Percentiles rank a stretch among this genome's conserved stretches.
These are phyloP conservation scores for Scolopax bukidnonensis DNA, from an alignment of 2,797 vertebrate genomes.

Conservation along the genomic window DNA sequence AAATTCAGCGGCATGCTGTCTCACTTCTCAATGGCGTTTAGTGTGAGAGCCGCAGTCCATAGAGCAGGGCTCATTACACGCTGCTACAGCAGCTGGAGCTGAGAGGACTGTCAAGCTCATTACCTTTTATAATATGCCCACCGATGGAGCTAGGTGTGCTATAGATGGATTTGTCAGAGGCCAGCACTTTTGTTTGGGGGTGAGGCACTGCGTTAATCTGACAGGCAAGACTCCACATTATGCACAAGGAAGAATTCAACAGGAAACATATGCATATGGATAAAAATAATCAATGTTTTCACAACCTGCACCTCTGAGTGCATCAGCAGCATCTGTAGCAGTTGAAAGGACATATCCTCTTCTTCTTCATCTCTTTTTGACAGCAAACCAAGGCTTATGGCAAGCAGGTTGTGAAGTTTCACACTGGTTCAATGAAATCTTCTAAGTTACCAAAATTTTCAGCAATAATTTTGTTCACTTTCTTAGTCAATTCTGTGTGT, in stretches of 20 bases:
- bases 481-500: neutral
- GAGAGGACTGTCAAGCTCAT: conserved; percentile 41
- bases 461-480: neutral
- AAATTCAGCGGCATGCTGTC: conserved; percentile 61
- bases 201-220: conserved; percentile 8
- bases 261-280: conserved; percentile 14
- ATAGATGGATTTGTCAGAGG: conserved; percentile 37
- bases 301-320: neutral
- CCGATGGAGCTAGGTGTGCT: conserved; percentile 63
- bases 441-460: neutral
- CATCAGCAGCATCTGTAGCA: neutral
- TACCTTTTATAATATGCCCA: conserved; percentile 46
- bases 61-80: conserved; percentile 46
- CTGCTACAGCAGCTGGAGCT: conserved; percentile 64
- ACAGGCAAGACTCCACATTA: conserved; percentile 31
- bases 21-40: conserved; percentile 41
- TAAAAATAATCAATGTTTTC: conserved; percentile 27
- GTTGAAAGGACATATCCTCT: neutral
- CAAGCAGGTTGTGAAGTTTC: neutral
- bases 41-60: neutral
- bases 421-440: neutral
- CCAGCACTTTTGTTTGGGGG: conserved; percentile 33
- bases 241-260: conserved; percentile 28
- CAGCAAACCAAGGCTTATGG: neutral
- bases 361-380: neutral